phyloP scores from a whole-genome alignment of 2,113 vertebrate species.

The Platysternon megacephalum region DNA sequence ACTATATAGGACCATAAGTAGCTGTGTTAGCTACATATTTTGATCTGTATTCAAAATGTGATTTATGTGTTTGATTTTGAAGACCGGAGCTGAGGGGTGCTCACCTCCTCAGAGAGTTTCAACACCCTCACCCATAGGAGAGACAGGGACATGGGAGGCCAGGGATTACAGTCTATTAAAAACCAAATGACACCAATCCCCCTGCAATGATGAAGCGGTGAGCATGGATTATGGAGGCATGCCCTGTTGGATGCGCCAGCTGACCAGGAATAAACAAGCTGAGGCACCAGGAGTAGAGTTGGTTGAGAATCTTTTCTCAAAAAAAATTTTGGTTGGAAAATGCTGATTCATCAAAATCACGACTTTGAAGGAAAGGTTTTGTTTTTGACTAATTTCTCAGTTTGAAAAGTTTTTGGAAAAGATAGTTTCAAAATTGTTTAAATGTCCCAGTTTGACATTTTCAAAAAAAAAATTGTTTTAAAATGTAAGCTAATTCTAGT shows the following conservation, averaged over 20 bases:
- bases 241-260: background rate
- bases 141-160: background rate
- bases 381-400: background rate
- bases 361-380: background rate
- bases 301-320: background rate
- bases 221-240: background rate
- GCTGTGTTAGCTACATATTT: background rate
- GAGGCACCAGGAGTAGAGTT: background rate
- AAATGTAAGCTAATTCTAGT: background rate
- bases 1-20: background rate
- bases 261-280: background rate
- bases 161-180: background rate
- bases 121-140: background rate
- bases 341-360: background rate
- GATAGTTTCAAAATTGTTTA: background rate
- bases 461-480: background rate
- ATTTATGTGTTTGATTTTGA: background rate
- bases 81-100: background rate
- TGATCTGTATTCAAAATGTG: background rate
- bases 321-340: background rate
- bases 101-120: background rate
- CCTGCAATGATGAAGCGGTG: background rate
- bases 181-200: background rate
- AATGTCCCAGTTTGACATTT: background rate
- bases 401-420: background rate